Evolutionary conservation across 1,140 invertebrate genomes (phyloP).

Genomic region (Macrobrachium nipponense): DNA sequence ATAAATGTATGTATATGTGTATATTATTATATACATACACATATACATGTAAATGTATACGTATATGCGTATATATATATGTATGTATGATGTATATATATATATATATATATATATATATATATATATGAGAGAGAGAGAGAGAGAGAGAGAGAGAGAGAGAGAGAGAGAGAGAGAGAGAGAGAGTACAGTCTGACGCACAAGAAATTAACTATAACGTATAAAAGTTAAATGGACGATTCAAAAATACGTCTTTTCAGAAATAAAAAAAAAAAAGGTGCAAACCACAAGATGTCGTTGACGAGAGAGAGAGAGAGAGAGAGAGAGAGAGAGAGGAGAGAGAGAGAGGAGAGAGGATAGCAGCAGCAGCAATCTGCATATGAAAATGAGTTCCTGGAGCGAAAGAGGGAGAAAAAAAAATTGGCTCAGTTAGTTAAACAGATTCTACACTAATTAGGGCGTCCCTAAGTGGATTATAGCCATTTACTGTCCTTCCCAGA

Average conservation of each 20-base stretch:
- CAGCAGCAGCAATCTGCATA: background rate
- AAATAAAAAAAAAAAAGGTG: background rate
- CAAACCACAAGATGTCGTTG: background rate
- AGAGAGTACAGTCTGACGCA: too few species aligned
- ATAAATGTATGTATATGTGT: background rate
- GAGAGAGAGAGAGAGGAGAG: background rate
- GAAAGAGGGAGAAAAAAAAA: constrained; percentile 7
- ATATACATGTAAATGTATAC: too few species aligned
- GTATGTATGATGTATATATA: background rate
- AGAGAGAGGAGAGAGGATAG: background rate
- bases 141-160: background rate
- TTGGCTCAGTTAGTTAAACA: background rate
- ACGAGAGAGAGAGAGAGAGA: constrained; percentile 15
- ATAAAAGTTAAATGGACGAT: background rate
- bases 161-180: background rate
- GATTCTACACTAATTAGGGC: too few species aligned
- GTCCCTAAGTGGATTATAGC: too few species aligned
- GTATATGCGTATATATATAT: too few species aligned
- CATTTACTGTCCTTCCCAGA: too few species aligned
- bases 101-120: constrained; percentile 7
- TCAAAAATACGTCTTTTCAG: too few species aligned
- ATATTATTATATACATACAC: too few species aligned
- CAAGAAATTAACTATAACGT: background rate
- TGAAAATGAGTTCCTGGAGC: too few species aligned
- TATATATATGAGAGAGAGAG: constrained; percentile 19